A percentile compares a stretch with the other conserved stretches of the same genome.
Evolutionary conservation across 2,113 vertebrate genomes (phyloP).

Genomic region (Cervus canadensis): DNA sequence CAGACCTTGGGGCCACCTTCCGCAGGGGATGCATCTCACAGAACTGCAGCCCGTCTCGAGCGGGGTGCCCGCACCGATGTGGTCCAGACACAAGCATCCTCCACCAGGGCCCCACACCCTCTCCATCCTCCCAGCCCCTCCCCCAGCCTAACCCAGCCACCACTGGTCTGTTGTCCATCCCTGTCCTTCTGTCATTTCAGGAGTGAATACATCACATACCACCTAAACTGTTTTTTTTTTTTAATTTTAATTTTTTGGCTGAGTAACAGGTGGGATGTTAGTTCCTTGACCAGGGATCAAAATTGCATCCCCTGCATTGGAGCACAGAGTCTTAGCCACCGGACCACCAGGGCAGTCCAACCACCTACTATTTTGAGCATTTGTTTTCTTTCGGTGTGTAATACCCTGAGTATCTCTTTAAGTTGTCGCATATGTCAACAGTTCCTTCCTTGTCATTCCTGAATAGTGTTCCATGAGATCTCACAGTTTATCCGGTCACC

Average conservation of each 20-base stretch:
- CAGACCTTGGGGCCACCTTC: background rate
- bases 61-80: fast-evolving
- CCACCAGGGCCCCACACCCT: too few relatives aligned
- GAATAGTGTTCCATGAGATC: fast-evolving
- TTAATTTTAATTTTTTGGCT: background rate
- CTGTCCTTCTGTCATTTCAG: fast-evolving
- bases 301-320: background rate
- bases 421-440: fast-evolving
- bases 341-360: background rate
- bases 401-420: fast-evolving
- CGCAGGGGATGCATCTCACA: background rate
- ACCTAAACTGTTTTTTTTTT: background rate
- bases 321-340: background rate
- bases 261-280: background rate
- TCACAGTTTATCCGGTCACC: background rate
- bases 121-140: background rate
- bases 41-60: fast-evolving
- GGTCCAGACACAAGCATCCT: too few relatives aligned
- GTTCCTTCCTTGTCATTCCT: too few relatives aligned
- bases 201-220: fast-evolving
- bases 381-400: background rate
- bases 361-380: background rate
- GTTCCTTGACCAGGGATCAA: background rate
- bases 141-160: too few relatives aligned
- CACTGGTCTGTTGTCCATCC: fast-evolving